These are phyloP conservation scores for Eclectus roratus DNA, from an alignment of 2,113 vertebrate genomes.

Conservation along the genomic window DNA sequence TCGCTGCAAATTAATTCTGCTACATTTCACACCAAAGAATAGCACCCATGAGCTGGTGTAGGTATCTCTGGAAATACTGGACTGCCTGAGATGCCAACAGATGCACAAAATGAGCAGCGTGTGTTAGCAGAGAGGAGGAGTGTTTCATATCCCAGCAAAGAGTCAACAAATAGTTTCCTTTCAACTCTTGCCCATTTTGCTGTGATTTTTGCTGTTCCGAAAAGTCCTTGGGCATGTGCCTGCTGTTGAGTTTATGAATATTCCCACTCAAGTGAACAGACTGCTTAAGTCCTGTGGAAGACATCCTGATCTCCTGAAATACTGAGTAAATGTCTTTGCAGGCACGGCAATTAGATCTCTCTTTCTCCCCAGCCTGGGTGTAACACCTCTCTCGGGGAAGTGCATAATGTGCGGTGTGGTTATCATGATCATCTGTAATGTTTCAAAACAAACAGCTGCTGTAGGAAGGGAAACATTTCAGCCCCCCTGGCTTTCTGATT, in stretches of 20 bases:
- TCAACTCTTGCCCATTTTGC: background rate
- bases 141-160: background rate
- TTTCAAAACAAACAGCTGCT: slow-evolving; percentile 54
- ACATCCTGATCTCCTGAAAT: slow-evolving; percentile 16
- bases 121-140: background rate
- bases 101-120: background rate
- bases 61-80: background rate
- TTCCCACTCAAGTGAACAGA: background rate
- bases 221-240: background rate
- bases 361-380: background rate
- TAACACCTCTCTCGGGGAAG: slow-evolving; percentile 52
- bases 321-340: slow-evolving; percentile 57
- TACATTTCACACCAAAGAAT: slow-evolving; percentile 11
- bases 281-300: background rate
- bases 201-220: background rate
- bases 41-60: background rate
- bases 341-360: slow-evolving; percentile 28
- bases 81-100: background rate
- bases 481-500: slow-evolving; percentile 51
- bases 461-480: slow-evolving; percentile 40
- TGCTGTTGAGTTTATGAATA: slow-evolving; percentile 9
- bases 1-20: background rate
- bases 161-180: background rate
- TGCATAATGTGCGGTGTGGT: background rate
- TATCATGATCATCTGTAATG: slow-evolving; percentile 22